Evolutionary conservation across 2,797 vertebrate genomes (phyloP).

Genomic region (Trematomus bernacchii): DNA sequence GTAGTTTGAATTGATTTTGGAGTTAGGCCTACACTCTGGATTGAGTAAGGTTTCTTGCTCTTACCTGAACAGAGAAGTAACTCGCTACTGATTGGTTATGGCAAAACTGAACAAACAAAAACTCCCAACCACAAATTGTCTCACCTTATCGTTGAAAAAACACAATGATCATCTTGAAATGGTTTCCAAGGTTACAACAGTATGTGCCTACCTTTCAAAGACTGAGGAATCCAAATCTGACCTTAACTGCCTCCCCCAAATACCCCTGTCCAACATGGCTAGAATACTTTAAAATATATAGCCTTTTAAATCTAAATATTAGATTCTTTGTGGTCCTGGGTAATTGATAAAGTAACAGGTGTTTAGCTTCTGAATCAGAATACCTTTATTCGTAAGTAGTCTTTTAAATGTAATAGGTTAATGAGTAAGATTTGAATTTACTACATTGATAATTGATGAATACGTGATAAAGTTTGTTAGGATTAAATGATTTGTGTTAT

Average conservation of each 20-base stretch:
- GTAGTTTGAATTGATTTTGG: no score
- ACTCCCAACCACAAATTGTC: neutral
- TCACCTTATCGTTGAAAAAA: neutral
- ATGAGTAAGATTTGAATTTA: no score
- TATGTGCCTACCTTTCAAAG: constrained; percentile 4
- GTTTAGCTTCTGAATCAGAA: no score
- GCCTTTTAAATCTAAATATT: no score
- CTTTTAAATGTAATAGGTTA: no score
- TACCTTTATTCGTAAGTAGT: no score
- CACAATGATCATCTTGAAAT: constrained; percentile 24
- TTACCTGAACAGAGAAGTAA: neutral
- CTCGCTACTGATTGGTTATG: neutral
- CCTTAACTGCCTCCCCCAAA: constrained; percentile 6
- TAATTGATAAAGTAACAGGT: no score
- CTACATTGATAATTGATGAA: no score
- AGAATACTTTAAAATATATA: constrained; percentile 1
- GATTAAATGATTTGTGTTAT: no score
- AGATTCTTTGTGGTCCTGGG: no score
- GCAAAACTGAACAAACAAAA: neutral
- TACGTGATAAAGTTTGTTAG: no score
- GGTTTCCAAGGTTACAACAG: constrained; percentile 26
- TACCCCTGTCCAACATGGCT: constrained; percentile 14
- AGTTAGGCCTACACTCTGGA: no score
- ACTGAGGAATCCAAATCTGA: constrained; percentile 13
- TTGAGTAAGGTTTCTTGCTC: neutral